Conservation (phyloP, 2,113 vertebrate genomes). For the Bufo bufo region DNA sequence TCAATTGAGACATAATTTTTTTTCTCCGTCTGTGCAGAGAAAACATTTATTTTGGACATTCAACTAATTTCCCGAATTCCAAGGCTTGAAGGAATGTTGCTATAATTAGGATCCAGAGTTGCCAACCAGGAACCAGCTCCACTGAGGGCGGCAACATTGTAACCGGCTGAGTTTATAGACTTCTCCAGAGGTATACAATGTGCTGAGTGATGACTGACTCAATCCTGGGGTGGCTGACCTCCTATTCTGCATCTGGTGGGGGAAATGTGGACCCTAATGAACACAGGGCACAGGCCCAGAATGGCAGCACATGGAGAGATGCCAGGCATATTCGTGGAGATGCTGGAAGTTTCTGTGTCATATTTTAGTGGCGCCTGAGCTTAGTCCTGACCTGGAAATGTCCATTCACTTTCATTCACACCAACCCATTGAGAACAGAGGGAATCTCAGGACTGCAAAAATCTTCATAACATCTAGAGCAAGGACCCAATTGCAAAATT, state of each 20-base stretch:
- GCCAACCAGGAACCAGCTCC: constrained; percentile 20
- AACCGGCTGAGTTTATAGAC: not conserved
- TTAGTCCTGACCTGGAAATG: not conserved
- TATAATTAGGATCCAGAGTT: constrained; percentile 15
- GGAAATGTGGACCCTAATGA: not conserved
- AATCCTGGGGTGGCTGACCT: not conserved
- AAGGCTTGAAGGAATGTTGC: not conserved
- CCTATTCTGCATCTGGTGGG: not conserved
- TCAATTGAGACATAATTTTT: not conserved
- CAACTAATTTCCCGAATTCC: constrained; percentile 29
- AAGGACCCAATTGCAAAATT: not conserved
- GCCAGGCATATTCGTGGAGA: not conserved
- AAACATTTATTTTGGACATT: constrained; percentile 53
- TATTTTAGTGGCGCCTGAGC: not conserved
- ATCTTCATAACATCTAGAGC: not conserved
- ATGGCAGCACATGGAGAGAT: not conserved
- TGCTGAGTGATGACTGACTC: not conserved
- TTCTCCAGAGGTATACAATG: not conserved
- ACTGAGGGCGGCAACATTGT: not conserved
- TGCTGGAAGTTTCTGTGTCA: not conserved
- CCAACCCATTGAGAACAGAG: not conserved
- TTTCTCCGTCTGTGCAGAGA: not conserved
- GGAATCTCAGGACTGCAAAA: too few species aligned
- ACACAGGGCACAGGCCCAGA: not conserved
- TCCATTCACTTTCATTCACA: not conserved